phyloP scores from a whole-genome alignment of 1,140 invertebrate genomes.

The Drosophila oshimai region DNA sequence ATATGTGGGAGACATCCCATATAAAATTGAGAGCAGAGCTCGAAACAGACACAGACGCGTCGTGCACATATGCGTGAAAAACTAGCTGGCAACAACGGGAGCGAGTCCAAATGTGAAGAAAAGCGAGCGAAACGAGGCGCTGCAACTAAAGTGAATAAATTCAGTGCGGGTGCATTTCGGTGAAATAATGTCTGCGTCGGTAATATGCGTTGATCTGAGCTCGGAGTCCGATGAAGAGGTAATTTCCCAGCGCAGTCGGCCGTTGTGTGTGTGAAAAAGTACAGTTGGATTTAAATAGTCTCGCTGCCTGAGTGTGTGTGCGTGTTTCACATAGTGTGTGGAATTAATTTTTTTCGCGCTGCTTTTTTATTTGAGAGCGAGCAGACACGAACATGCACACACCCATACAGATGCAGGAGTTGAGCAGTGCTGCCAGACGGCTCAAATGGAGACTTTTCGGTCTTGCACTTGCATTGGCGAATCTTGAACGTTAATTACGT shows the following conservation, averaged over 20 bases:
- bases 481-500: constrained; percentile 44
- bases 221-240: constrained; percentile 71
- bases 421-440: constrained; percentile 34
- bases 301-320: constrained; percentile 44
- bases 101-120: constrained; percentile 52
- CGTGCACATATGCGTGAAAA: constrained; percentile 50
- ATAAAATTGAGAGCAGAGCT: constrained; percentile 14
- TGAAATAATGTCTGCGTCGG: constrained; percentile 56
- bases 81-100: constrained; percentile 50
- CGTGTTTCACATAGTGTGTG: constrained; percentile 49
- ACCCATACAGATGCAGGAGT: constrained; percentile 14
- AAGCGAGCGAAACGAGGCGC: constrained; percentile 3
- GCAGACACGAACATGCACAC: constrained; percentile 24
- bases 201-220: constrained; percentile 65
- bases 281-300: constrained; percentile 73
- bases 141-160: constrained; percentile 41
- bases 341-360: constrained; percentile 63
- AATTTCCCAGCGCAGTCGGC: constrained; percentile 29
- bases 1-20: constrained; percentile 15
- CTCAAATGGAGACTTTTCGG: constrained; percentile 9
- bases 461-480: constrained; percentile 44
- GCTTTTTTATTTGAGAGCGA: constrained; percentile 62
- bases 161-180: constrained; percentile 20
- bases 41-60: constrained; percentile 25
- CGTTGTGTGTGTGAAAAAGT: constrained; percentile 59